Percentiles rank a stretch among this genome's conserved stretches.
These are phyloP conservation scores for Bombus huntii DNA, from an alignment of 1,140 invertebrate genomes.

Conservation along the genomic window DNA sequence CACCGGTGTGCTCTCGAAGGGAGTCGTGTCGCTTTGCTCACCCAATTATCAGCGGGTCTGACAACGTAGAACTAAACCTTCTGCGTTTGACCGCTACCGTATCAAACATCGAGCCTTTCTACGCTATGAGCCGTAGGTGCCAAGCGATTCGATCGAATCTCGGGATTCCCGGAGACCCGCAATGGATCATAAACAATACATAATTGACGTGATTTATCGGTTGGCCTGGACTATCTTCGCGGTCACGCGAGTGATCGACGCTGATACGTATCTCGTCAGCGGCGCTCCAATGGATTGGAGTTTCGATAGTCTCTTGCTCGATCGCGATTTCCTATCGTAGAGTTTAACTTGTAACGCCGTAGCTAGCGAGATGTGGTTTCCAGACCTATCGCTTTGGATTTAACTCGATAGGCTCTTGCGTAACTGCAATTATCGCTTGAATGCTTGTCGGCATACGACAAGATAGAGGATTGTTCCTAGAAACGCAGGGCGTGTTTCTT, in stretches of 20 bases:
- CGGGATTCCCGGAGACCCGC: not conserved
- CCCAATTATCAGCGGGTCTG: conserved; percentile 78
- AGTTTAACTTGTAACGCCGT: not conserved
- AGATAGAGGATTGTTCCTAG: not conserved
- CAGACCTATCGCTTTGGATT: not conserved
- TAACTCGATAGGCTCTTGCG: not conserved
- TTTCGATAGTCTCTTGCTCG: not conserved
- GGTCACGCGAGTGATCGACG: conserved; percentile 70
- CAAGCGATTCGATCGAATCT: conserved; percentile 41
- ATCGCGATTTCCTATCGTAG: not conserved
- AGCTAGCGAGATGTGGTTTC: not conserved
- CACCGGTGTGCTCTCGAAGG: conserved; percentile 39
- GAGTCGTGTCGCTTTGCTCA: conserved; percentile 76
- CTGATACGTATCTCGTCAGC: conserved; percentile 39
- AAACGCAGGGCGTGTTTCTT: not conserved
- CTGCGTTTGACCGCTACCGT: conserved; percentile 26
- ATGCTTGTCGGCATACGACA: not conserved
- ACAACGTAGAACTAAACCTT: conserved; percentile 64
- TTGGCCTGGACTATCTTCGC: conserved; percentile 36
- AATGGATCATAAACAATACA: conserved; percentile 79
- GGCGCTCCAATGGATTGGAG: not conserved
- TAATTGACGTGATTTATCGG: conserved; percentile 80
- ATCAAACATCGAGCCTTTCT: conserved; percentile 8
- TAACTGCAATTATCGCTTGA: conserved; percentile 14
- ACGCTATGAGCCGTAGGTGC: conserved; percentile 22